Base-by-base conservation (phyloP, 2,113 vertebrate species). In the Entomyzon cyanotis region DNA sequence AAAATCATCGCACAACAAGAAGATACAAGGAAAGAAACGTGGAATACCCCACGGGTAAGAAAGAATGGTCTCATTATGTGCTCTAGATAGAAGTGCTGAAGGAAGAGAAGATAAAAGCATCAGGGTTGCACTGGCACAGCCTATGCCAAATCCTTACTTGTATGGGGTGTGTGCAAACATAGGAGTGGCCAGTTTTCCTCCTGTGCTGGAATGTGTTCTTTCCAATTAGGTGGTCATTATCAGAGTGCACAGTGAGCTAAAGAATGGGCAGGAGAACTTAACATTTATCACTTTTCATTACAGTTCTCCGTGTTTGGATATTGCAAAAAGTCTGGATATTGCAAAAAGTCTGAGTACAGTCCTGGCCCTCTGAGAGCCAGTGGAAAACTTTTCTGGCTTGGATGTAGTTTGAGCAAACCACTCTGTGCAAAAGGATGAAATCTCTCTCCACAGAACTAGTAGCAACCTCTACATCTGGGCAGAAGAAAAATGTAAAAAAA, bases 21-120 rank as follows among this genome's bases (percentile, higher is more conserved):
- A 60, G 44, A 41, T 4, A 33, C 6, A 65, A 33, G 33, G 46
- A 87, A 69, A 84, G 17, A 77, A 69, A 55, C 15, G 30, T 28
- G 12, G 24, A 84, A 65, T 17, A 31, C 21, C 9, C 23, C 14
- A 50, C 3, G 71, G 55, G 18, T 24, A 76, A 73, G 71, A n/a
- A 81, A 77, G 62, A 14, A 44, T 1, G 3, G 21, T 24, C 21
- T 9, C 22, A 33, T 33, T 25, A 16, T 0, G 0, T 23, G 20
- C 27, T n/a, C 35, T 52, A 52, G 27, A 58, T 4, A 44, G 65
- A 82, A 47, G 15, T 50, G 63, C 41, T 73, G 41, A 50, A 89
- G 31, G 22, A 84, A 77, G 49, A 80, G 73, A 44, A 64, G 59
- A 41, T 50, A 16, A 0, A 4, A 94, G 35, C 39, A 50, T 31